phyloP scores from a whole-genome alignment of 2,888 invertebrate species.

The Syrphus vitripennis region DNA sequence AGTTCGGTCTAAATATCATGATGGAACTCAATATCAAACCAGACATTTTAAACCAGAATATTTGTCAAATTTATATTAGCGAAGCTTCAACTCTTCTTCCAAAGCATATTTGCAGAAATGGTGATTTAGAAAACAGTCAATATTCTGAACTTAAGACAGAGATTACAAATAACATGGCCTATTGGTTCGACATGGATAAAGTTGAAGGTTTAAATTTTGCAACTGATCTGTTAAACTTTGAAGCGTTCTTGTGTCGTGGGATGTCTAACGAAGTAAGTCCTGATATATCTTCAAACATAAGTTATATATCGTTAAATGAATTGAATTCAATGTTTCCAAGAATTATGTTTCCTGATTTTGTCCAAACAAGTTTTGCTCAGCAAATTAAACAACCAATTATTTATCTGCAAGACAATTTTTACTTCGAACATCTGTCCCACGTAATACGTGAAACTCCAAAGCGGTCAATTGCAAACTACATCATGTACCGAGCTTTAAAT shows the following conservation, averaged over 20 bases:
- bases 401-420: slow-evolving; percentile 75
- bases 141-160: slow-evolving; percentile 66
- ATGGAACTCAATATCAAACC: slow-evolving; percentile 73
- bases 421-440: slow-evolving; percentile 74
- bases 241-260: slow-evolving; percentile 75
- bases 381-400: slow-evolving; percentile 72
- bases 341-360: slow-evolving; percentile 74
- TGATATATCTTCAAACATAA: background rate
- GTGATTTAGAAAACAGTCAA: slow-evolving; percentile 71
- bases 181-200: slow-evolving; percentile 75
- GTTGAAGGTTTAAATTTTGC: slow-evolving; percentile 72
- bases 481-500: slow-evolving; percentile 75
- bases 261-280: slow-evolving; percentile 12
- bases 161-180: slow-evolving; percentile 74
- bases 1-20: slow-evolving; percentile 74
- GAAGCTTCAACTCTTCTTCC: slow-evolving; percentile 66
- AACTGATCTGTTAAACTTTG: slow-evolving; percentile 76
- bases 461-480: slow-evolving; percentile 76
- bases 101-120: slow-evolving; percentile 65
- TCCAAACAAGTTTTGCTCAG: slow-evolving; percentile 74
- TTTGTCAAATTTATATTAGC: slow-evolving; percentile 74
- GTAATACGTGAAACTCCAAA: slow-evolving; percentile 74
- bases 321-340: slow-evolving; percentile 74
- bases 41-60: slow-evolving; percentile 76
- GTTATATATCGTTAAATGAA: slow-evolving; percentile 70